These are phyloP conservation scores for Clarias batrachus DNA, from an alignment of 2,113 vertebrate species.

Conservation along the genomic window DNA sequence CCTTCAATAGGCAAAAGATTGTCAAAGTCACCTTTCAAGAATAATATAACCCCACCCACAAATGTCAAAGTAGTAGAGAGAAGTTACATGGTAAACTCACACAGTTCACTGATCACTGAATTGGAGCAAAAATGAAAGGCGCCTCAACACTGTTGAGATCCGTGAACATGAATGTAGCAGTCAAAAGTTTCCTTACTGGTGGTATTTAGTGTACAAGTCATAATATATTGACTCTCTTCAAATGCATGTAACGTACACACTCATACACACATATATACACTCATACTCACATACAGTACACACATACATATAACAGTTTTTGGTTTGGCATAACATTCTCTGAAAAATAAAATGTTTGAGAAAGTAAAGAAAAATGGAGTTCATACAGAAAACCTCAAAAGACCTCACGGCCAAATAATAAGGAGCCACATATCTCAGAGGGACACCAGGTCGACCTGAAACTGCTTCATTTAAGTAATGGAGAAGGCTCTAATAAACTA, in stretches of 20 bases:
- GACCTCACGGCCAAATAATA: background rate
- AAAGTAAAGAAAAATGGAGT: background rate
- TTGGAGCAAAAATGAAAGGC: background rate
- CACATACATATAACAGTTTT: constrained; percentile 6
- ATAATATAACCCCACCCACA: background rate
- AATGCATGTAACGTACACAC: background rate
- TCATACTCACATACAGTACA: background rate
- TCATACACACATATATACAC: background rate
- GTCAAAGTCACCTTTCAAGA: constrained; percentile 38
- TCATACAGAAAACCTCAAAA: background rate
- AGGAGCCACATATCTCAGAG: constrained; percentile 1
- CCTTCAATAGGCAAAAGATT: constrained; percentile 32
- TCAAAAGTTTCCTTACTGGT: constrained; percentile 2
- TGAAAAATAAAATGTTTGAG: background rate
- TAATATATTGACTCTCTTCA: background rate
- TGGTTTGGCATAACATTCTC: constrained; percentile 45
- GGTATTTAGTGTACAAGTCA: constrained; percentile 38
- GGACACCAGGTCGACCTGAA: background rate
- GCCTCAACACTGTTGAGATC: background rate
- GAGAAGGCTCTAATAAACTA: background rate
- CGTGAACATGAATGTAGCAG: constrained; percentile 2
- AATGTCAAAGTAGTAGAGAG: background rate
- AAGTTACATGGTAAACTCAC: constrained; percentile 3
- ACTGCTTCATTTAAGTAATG: background rate
- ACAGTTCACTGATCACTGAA: background rate